Evolutionary conservation across 2,113 vertebrate genomes (phyloP), one percentile per base, ranked within the genome.

Genomic region (Saimiri boliviensis): DNA sequence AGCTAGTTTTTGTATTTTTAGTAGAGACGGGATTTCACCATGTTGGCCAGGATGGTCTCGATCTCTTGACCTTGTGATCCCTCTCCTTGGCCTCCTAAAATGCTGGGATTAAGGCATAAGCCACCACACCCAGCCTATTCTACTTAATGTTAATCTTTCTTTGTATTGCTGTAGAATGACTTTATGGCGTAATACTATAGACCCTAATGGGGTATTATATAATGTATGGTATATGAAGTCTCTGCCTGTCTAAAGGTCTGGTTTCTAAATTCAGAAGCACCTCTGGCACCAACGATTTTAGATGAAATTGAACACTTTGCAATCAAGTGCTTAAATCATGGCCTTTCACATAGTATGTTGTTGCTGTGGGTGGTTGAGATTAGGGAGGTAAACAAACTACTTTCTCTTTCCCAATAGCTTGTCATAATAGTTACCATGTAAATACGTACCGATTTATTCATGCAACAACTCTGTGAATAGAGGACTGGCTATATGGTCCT

Each of bases 401-500:
- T 95, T 81, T 89, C 80, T 93, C 86, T 93, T 95, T 96, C 63
- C 66, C 42, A 92, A 16, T 91, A 73, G n/a, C 52, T 87, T 77
- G 20, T 96, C 13, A 80, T 58, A 92, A 82, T 92, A 45, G 54
- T 95, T 90, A 66, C 40, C 66, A 79, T 93, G 58, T 93, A 93
- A 91, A 90, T 94, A 42, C 93, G 17, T 92, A 82, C 68, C 86
- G 58, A 95, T 97, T 92, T 97, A 95, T 94, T 97, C 73, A 89
- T 40, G 56, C 32, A 84, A 23, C 86, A 40, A 47, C 70, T 93
- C 52, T 88, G 58, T 54, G 3, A 92, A 40, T 81, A 93, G 88
- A 89, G 52, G 60, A 40, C 52, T 25, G 20, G 7, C 56, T 87
- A 3, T 66, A 45, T 77, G 56, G 80, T 37, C 66, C 63, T 97